Percentiles rank a stretch among this genome's conserved stretches.
phyloP scores from a whole-genome alignment of 1,140 invertebrate genomes.

The Bombus haemorrhoidalis region DNA sequence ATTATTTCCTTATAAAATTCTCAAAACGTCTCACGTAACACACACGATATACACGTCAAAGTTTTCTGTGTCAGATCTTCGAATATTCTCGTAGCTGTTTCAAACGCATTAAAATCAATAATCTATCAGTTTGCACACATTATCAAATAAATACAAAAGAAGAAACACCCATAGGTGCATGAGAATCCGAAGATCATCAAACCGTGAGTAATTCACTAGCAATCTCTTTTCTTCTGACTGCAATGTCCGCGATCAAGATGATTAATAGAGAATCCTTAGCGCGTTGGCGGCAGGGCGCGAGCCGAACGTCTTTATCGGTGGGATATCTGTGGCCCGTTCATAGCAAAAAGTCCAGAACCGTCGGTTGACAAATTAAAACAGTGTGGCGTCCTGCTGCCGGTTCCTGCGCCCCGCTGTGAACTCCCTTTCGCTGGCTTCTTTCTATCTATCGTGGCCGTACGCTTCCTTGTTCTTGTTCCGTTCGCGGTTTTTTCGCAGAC shows the following conservation, averaged over 20 bases:
- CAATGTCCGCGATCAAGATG: no score
- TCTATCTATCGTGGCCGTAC: not conserved
- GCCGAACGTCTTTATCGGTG: constrained; percentile 28
- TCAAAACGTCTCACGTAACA: no score
- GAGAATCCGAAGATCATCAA: no score
- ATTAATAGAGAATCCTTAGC: no score
- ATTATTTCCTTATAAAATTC: no score
- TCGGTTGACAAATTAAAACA: constrained; percentile 52
- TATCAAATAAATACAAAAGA: not conserved
- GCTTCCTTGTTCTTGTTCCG: not conserved
- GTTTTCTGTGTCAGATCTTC: no score
- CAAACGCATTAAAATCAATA: not conserved
- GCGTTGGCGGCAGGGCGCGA: no score
- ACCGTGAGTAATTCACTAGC: no score
- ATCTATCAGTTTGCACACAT: not conserved
- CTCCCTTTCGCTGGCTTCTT: not conserved
- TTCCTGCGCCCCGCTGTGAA: constrained; percentile 24
- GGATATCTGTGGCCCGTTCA: constrained; percentile 1
- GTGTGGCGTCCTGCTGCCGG: constrained; percentile 20
- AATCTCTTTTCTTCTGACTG: no score
- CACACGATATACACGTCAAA: no score
- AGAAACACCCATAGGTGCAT: no score
- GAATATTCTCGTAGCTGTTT: not conserved
- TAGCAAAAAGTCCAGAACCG: constrained; percentile 8
- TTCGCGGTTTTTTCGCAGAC: not conserved